Conservation (phyloP, 1,140 invertebrate species). For the Papilio polytes region DNA sequence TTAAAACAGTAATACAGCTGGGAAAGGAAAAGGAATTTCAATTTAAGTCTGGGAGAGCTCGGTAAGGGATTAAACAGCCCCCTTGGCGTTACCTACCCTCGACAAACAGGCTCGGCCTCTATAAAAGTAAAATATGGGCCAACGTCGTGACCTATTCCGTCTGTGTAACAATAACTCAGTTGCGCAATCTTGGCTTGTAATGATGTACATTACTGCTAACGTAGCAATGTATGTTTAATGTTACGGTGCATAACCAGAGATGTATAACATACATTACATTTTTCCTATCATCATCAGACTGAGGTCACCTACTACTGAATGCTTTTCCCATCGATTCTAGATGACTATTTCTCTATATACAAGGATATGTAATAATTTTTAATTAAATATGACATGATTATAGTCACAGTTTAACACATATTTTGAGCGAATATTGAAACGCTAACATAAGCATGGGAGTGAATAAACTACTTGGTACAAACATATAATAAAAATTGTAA, state of each 20-base stretch:
- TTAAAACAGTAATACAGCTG: slow-evolving; percentile 15
- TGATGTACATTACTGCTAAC: slow-evolving; percentile 35
- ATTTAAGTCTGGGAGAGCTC: slow-evolving; percentile 44
- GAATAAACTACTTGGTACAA: too few species aligned
- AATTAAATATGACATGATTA: too few species aligned
- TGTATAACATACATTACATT: background rate
- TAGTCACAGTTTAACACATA: too few species aligned
- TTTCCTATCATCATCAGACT: background rate
- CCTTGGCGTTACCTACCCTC: slow-evolving; percentile 49
- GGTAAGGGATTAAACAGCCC: slow-evolving; percentile 49
- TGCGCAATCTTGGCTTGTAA: slow-evolving; percentile 34
- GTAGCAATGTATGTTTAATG: slow-evolving; percentile 29
- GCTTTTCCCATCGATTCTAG: too few species aligned
- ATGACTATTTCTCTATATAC: too few species aligned
- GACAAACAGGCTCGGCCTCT: slow-evolving; percentile 49
- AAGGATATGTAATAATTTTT: too few species aligned
- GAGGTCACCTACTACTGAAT: too few species aligned
- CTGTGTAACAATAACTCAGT: slow-evolving; percentile 36
- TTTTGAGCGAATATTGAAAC: too few species aligned
- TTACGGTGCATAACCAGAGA: background rate
- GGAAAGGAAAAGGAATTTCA: slow-evolving; percentile 48
- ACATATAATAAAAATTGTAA: too few species aligned
- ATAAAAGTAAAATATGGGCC: slow-evolving; percentile 58
- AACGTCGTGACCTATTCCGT: slow-evolving; percentile 38
- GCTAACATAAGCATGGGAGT: too few species aligned